Base-by-base conservation (phyloP, 2,888 invertebrate genomes). In the Spodoptera littoralis region DNA sequence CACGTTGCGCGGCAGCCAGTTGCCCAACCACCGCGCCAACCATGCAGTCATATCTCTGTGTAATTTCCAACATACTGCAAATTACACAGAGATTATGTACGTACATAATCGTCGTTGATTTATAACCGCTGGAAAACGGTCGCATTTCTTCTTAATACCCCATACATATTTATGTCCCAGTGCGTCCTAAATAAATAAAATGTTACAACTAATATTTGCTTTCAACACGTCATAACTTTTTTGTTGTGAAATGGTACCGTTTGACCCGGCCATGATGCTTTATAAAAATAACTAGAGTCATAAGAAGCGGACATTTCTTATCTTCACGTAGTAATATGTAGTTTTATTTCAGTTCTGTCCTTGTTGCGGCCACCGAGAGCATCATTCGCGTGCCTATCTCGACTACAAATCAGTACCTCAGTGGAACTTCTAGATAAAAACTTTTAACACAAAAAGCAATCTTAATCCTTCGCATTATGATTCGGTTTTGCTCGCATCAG, bases 321-420 rank as follows among this genome's bases (percentile, higher is more conserved):
- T 88, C 88, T 83, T 64, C 65, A 81, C 79, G 84, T 84, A 86
- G 84, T 86, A 86, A 84, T 82, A 70, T 81, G 83, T 88, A 87
- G 85, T 91, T 91, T 91, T 90, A 89, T 91, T 92, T 88, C 86
- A 87, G 84, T 84, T 84, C 82, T 88, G 90, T 92, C 90, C 89
- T 90, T 91, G 88, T 88, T 89, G 89, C 84, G 87, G 85, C 82
- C 82, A 82, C 84, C 81, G 86, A 88, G 90, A 90, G 88, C 87
- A 90, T 91, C 92, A 91, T 90, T 90, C 89, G 87, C 85, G 82
- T 81, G 81, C 84, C 87, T 92, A 92, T 92, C 92, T 84, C 84
- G 78, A 79, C 88, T 84, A 90, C 90, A 90, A 91, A 93, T 92
- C 92, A 88, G 88, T 86, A 88, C 88, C 88, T 87, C 81, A 84